phyloP scores from a whole-genome alignment of 1,140 invertebrate species.

The Anoplolepis gracilipes region DNA sequence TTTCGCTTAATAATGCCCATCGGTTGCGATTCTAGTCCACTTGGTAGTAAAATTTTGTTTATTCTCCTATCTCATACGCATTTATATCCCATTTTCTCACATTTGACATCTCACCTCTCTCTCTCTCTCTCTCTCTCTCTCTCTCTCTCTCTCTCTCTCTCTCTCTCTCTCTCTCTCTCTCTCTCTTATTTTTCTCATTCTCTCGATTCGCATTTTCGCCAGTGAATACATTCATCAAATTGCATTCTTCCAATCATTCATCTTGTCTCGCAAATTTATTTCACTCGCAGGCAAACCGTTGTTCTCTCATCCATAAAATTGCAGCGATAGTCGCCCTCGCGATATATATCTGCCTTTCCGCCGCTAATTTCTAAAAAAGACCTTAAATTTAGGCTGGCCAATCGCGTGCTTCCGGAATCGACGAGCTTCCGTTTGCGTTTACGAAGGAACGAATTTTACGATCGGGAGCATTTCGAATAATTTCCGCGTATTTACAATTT shows the following conservation, averaged over 20 bases:
- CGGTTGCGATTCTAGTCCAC: conserved; percentile 86
- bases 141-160: conserved; percentile 34
- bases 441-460: conserved; percentile 64
- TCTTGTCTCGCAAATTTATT: conserved; percentile 71
- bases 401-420: conserved; percentile 74
- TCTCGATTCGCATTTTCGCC: neutral
- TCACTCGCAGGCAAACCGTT: conserved; percentile 53
- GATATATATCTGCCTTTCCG: conserved; percentile 72
- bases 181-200: conserved; percentile 43
- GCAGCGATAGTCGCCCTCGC: conserved; percentile 71
- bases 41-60: conserved; percentile 86
- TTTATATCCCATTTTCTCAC: conserved; percentile 64
- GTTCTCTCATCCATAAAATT: conserved; percentile 71
- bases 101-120: conserved; percentile 45
- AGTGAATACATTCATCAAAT: neutral
- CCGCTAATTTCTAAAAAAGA: conserved; percentile 69
- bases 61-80: conserved; percentile 68
- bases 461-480: conserved; percentile 37
- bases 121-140: conserved; percentile 50
- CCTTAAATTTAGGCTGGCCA: conserved; percentile 72
- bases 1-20: conserved; percentile 85
- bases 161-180: conserved; percentile 48
- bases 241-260: conserved; percentile 45
- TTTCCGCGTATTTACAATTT: conserved; percentile 61
- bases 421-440: conserved; percentile 70